Percentiles rank a stretch among this genome's conserved stretches.
Conservation (phyloP, 2,888 invertebrate genomes). For the Rhagonycha lutea region DNA sequence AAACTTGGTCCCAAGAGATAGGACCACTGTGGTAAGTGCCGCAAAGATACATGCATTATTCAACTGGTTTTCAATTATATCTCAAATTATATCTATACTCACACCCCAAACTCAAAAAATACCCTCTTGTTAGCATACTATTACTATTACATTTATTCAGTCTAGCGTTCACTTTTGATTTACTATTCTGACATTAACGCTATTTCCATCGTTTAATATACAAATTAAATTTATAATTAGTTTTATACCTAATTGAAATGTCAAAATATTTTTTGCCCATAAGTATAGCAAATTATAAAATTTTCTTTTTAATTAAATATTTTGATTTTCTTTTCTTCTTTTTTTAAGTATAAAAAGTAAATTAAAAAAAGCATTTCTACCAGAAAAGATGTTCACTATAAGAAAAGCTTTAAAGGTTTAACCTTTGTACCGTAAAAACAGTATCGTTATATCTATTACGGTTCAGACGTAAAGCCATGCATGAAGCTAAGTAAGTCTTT, state of each 20-base stretch:
- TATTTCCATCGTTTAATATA: neutral
- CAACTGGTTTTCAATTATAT: conserved; percentile 56
- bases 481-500: neutral
- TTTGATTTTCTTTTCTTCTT: neutral
- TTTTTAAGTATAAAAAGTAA: neutral
- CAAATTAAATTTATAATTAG: neutral
- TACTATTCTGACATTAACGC: neutral
- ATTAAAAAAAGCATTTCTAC: neutral
- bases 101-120: conserved; percentile 30
- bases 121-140: conserved; percentile 26
- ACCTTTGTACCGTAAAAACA: neutral
- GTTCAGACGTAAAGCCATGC: neutral
- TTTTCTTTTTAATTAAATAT: neutral
- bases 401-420: neutral
- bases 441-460: neutral
- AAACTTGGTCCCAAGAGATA: conserved; percentile 48
- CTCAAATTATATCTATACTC: conserved; percentile 46
- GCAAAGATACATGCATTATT: conserved; percentile 52
- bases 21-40: conserved; percentile 43
- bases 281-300: neutral
- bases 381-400: neutral
- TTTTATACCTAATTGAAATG: neutral
- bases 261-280: neutral
- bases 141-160: conserved; percentile 12
- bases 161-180: conserved; percentile 7